Evolutionary conservation across 2,113 vertebrate species (phyloP).

Genomic region (human (Homo sapiens)): DNA sequence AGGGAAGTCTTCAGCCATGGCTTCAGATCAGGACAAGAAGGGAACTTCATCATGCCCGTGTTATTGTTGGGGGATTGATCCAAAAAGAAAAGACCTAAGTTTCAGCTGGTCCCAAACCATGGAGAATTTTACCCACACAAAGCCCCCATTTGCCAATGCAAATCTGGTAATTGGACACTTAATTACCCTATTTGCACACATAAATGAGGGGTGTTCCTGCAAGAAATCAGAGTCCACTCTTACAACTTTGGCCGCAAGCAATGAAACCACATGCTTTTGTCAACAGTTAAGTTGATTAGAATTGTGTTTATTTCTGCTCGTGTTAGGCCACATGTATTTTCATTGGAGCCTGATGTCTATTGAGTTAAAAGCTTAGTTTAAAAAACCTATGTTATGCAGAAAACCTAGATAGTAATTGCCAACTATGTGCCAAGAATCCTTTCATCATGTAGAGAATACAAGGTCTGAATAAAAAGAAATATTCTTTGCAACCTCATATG

Average conservation of each 20-base stretch:
- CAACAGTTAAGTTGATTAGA: slow-evolving; percentile 77
- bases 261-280: slow-evolving; percentile 72
- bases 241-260: slow-evolving; percentile 73
- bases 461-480: slow-evolving; percentile 69
- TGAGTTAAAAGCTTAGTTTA: slow-evolving; percentile 68
- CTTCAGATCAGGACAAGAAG: slow-evolving; percentile 33
- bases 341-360: slow-evolving; percentile 66
- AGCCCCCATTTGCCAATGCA: slow-evolving; percentile 73
- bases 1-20: neutral
- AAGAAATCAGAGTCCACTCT: slow-evolving; percentile 70
- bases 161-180: slow-evolving; percentile 76
- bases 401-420: slow-evolving; percentile 72
- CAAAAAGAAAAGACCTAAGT: slow-evolving; percentile 65
- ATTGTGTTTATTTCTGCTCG: slow-evolving; percentile 77
- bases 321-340: slow-evolving; percentile 77
- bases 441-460: slow-evolving; percentile 70
- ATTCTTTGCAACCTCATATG: slow-evolving; percentile 70
- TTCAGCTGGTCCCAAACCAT: slow-evolving; percentile 74
- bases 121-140: slow-evolving; percentile 71
- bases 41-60: neutral
- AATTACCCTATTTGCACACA: slow-evolving; percentile 78
- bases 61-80: slow-evolving; percentile 49
- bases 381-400: slow-evolving; percentile 61
- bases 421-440: slow-evolving; percentile 74
- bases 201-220: slow-evolving; percentile 70